phyloP scores from a whole-genome alignment of 2,113 vertebrate genomes.

The Nerophis ophidion region DNA sequence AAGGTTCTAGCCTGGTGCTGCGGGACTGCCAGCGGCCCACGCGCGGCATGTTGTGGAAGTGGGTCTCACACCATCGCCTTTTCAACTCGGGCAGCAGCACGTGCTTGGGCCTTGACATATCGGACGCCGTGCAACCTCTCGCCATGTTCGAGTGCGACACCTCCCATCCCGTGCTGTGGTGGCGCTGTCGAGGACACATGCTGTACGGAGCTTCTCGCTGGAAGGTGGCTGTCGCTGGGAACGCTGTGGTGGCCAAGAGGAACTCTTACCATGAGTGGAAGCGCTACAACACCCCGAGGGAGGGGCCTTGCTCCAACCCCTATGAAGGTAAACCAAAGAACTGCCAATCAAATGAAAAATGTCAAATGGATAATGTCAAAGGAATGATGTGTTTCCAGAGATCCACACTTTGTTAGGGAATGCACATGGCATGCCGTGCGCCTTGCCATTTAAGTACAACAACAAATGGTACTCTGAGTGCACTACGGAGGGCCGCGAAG shows the following conservation, averaged over 20 bases:
- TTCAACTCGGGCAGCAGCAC: slow-evolving; percentile 79
- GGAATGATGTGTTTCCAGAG: slow-evolving; percentile 68
- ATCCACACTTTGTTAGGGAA: slow-evolving; percentile 85
- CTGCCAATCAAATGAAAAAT: too few species aligned
- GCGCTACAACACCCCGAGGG: slow-evolving; percentile 70
- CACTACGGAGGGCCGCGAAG: slow-evolving; percentile 79
- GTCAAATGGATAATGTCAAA: too few species aligned
- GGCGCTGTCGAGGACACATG: slow-evolving; percentile 75
- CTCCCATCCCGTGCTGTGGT: slow-evolving; percentile 67
- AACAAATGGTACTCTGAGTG: slow-evolving; percentile 86
- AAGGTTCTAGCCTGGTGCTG: slow-evolving; percentile 68
- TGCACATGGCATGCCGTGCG: slow-evolving; percentile 79
- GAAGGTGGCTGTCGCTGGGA: slow-evolving; percentile 65
- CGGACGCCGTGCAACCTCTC: slow-evolving; percentile 64
- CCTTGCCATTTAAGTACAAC: slow-evolving; percentile 88
- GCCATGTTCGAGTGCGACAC: slow-evolving; percentile 79
- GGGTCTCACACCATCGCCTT: slow-evolving; percentile 83
- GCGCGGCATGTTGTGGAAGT: slow-evolving; percentile 86
- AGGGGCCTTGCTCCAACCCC: slow-evolving; percentile 79
- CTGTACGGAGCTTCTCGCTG: slow-evolving; percentile 74
- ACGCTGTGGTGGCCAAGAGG: slow-evolving; percentile 73
- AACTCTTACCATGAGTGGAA: slow-evolving; percentile 72
- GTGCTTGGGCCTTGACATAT: slow-evolving; percentile 83
- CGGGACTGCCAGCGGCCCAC: slow-evolving; percentile 75
- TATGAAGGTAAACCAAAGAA: slow-evolving; percentile 77